Conservation (phyloP, 1,140 invertebrate genomes). For the Caenorhabditis elegans region WBcel235 BX284603.4:2540501-2541000, state of each 20-base stretch:
- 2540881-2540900: constrained; percentile 67
- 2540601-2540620: constrained; percentile 71
- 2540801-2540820: constrained; percentile 75
- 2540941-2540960: background rate
- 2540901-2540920: background rate
- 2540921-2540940: background rate
- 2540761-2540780: background rate
- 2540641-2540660: constrained; percentile 54
- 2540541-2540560: constrained; percentile 98
- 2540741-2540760: background rate
- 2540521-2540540: constrained; percentile 97
- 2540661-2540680: background rate
- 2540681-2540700: background rate
- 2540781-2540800: background rate
- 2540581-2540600: constrained; percentile 94
- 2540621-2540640: constrained; percentile 49
- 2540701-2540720: background rate
- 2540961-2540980: background rate
- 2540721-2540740: background rate
- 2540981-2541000: background rate
- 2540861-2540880: constrained; percentile 91
- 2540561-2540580: constrained; percentile 94
- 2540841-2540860: constrained; percentile 93
- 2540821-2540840: constrained; percentile 88
- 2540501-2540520: constrained; percentile 99